A percentile compares a stretch with the other conserved stretches of the same genome.
Evolutionary conservation across 2,113 vertebrate genomes (phyloP).

Genomic region (Atrichornis clamosus): DNA sequence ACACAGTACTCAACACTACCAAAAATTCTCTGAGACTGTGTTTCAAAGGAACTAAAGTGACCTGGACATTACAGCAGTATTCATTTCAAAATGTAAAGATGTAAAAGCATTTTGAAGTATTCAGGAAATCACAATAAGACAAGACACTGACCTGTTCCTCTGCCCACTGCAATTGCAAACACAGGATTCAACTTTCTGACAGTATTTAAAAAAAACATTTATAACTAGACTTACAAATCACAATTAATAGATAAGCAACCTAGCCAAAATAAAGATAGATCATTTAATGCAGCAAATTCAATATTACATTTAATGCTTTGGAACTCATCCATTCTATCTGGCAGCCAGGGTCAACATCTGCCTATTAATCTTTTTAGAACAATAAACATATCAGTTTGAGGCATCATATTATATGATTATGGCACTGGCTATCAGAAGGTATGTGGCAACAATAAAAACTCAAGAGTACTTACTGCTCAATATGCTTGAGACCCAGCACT

Average conservation of each 20-base stretch:
- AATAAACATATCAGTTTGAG: not conserved
- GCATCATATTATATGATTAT: not conserved
- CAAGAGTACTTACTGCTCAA: slow-evolving; percentile 14
- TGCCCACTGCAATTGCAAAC: not conserved
- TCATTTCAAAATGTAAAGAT: not conserved
- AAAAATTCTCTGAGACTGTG: not conserved
- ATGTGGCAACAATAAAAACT: slow-evolving; percentile 18
- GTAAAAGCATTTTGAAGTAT: not conserved
- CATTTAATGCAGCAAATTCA: not conserved
- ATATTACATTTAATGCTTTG: not conserved
- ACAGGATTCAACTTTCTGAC: not conserved
- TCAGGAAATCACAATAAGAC: not conserved
- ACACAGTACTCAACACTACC: not conserved
- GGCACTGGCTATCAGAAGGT: not conserved
- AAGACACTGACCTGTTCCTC: not conserved
- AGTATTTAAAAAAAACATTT: not conserved
- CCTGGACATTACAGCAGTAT: not conserved
- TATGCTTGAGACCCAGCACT: not conserved
- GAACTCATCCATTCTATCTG: not conserved
- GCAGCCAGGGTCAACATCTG: not conserved
- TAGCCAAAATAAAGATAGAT: not conserved
- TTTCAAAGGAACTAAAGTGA: not conserved
- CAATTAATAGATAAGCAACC: not conserved
- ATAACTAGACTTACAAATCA: not conserved
- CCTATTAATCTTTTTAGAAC: slow-evolving; percentile 1